Percentiles rank a stretch among this genome's conserved stretches.
Evolutionary conservation across 2,888 invertebrate genomes (phyloP).

Genomic region (Electrophaes corylata): DNA sequence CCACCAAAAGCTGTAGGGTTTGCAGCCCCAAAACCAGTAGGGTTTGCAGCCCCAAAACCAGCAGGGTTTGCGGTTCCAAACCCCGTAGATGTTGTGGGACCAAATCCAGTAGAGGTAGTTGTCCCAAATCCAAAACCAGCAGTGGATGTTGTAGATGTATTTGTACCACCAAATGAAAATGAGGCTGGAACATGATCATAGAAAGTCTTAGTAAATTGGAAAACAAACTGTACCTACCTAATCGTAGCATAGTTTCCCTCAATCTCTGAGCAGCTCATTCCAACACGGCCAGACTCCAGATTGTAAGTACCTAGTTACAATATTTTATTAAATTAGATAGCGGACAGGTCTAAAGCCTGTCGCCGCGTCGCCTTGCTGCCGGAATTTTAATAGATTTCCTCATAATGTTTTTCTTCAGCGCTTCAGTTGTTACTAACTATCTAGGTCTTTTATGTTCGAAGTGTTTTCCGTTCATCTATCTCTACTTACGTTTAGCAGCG

Average conservation of each 20-base stretch:
- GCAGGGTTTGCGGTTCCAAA: slow-evolving; percentile 56
- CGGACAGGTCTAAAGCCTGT: no score
- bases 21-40: slow-evolving; percentile 61
- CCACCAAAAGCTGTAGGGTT: slow-evolving; percentile 65
- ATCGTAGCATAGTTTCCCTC: background rate
- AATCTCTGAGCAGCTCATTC: no score
- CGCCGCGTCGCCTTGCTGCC: no score
- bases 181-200: slow-evolving; percentile 66
- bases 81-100: slow-evolving; percentile 50
- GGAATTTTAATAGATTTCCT: background rate
- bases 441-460: no score
- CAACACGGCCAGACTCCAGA: no score
- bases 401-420: background rate
- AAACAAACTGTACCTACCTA: background rate
- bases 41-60: slow-evolving; percentile 57
- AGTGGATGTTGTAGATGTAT: slow-evolving; percentile 78
- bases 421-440: no score
- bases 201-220: background rate
- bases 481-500: slow-evolving; percentile 81
- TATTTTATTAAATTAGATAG: no score
- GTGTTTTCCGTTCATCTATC: no score
- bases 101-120: slow-evolving; percentile 62
- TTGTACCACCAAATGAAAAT: slow-evolving; percentile 80
- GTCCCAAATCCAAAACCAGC: slow-evolving; percentile 77
- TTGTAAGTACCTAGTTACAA: no score